These are phyloP conservation scores for Rhizomys pruinosus DNA, from an alignment of 2,113 vertebrate genomes.

Conservation along the genomic window DNA sequence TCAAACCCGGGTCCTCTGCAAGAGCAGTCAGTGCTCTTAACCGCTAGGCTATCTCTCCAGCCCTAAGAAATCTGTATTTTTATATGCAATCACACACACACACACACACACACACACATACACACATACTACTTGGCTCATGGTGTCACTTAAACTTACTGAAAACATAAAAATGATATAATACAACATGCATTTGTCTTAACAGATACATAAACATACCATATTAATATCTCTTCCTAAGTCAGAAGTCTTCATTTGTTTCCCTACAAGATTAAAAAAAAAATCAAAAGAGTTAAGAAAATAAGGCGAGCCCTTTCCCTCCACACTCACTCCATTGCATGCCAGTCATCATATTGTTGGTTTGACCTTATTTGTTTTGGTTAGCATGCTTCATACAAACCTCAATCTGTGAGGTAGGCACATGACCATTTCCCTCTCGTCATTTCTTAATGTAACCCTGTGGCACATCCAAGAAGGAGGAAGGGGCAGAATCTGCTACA, in stretches of 20 bases:
- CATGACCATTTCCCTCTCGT: neutral
- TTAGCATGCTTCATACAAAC: neutral
- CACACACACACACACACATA: too few relatives aligned
- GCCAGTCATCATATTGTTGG: rapidly evolving
- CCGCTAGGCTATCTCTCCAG: too few relatives aligned
- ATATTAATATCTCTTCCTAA: conserved; percentile 37
- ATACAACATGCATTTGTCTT: neutral
- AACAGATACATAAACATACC: conserved; percentile 60
- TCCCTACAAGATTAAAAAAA: conserved; percentile 49
- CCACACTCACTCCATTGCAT: rapidly evolving
- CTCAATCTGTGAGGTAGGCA: neutral
- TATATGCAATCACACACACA: too few relatives aligned
- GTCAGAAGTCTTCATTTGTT: conserved; percentile 59
- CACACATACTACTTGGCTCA: too few relatives aligned
- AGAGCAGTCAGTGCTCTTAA: too few relatives aligned
- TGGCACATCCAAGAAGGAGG: neutral
- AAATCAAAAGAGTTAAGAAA: conserved; percentile 21
- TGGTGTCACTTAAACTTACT: neutral
- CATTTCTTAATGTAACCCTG: neutral
- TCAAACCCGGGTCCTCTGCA: too few relatives aligned
- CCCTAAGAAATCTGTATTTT: neutral
- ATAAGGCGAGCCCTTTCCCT: neutral
- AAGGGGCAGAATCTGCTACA: neutral
- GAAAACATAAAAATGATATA: neutral
- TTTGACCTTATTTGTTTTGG: neutral